Evolutionary conservation across 2,797 vertebrate species (phyloP), one percentile per base, ranked within the genome.

Genomic region (Leuciscus waleckii): DNA sequence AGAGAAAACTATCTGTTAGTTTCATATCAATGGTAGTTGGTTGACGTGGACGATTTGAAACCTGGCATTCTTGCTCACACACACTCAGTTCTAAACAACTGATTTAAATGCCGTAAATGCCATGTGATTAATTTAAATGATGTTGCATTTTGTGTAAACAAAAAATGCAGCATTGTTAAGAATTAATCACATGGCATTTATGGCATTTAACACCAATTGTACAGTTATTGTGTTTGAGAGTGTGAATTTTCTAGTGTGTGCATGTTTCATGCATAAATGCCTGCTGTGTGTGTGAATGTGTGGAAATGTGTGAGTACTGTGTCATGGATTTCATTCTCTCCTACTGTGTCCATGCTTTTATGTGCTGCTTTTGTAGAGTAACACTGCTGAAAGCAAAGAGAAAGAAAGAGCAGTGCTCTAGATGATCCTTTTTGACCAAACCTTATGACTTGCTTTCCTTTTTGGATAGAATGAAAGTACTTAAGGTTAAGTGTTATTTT

Each of bases 281-380:
- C 70, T 58, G 65, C n/a, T 71, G 41, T 81, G n/a, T 77, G 51
- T 79, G 54, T 67, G 39, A 35, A 35, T 82, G 37, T 75, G 19
- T 82, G 71, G 51, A 41, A 14, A 65, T 81, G n/a, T 82, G 37
- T 71, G 51, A 70, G 67, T 67, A 35, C 77, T 29, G 68, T 76
- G 70, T 85, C 65, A 82, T 83, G 56, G n/a, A 67, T 71, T 63
- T 63, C 14, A 69, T 61, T 29, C 74, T 7, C n/a, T 77, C 82
- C 75, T 75, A 46, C 71, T 51, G 71, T 81, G 85, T 39, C 39
- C 32, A 17, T 56, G 79, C 82, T 88, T 88, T 86, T 29, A 86
- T 88, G 85, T 73, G 69, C 70, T 85, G 74, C 37, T n/a, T 51
- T n/a, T 85, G 49, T 46, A 75, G 67, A 74, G 77, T 29, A 61